Base-by-base conservation (phyloP, 2,797 vertebrate genomes). In the Siniperca obscura region DNA sequence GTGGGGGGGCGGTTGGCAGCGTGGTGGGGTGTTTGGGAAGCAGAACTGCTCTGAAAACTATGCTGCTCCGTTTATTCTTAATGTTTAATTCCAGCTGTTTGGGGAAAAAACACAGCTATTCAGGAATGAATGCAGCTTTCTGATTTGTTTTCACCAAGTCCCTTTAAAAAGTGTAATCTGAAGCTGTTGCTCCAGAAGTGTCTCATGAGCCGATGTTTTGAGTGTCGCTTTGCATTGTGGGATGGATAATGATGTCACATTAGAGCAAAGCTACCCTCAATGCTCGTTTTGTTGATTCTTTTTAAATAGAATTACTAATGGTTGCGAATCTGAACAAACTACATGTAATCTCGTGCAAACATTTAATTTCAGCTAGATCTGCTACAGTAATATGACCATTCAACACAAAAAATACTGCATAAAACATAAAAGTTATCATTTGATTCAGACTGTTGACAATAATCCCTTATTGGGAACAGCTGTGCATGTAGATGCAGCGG, bases 201-300 rank as follows among this genome's bases (percentile, higher is more conserved):
- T 68, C 46, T 7, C 5, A 9, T 16, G 55, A 44, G 21, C 19
- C 0, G 9, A 13, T 25, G 27, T 46, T n/a, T 30, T 52, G 2
- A 21, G n/a, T 25, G 52, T 30, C 61, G 14, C 21, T 59, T 52
- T 73, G 27, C 60, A 50, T 53, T 42, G 16, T 59, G 17, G n/a
- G n/a, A 70, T 30, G 59, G n/a, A 44, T 56, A 61, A 56, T 46
- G 42, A 74, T 7, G 27, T 71, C 42, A 69, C 17, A 10, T 22
- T 19, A 16, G 19, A 16, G 9, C 19, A 53, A 70, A 42, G 10
- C 46, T 34, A 50, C 17, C 3, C 2, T 19, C 48, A 6, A 50
- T 21, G 48, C 19, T 3, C 17, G 5, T 21, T 50, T 21, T 8
- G 16, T 50, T 8, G 17, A 14, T 42, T 44, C 3, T 44, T 16